These are phyloP conservation scores for Melanotaenia nigrans DNA, from an alignment of 2,797 vertebrate genomes.

Conservation along the genomic window DNA sequence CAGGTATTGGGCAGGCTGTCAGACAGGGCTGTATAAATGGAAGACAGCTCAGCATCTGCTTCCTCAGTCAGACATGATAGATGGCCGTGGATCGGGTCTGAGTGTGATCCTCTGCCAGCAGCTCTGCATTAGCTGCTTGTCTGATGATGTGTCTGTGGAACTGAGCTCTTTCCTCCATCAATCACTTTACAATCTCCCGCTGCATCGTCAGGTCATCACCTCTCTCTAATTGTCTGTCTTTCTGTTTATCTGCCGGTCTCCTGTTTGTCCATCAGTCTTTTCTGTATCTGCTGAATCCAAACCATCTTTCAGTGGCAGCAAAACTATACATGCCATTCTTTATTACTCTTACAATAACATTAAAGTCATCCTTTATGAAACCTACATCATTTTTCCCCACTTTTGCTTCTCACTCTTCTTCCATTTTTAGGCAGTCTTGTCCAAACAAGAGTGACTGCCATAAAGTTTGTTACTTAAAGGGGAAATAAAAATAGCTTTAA, in stretches of 20 bases:
- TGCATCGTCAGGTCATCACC: conserved; percentile 44
- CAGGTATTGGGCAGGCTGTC: conserved; percentile 33
- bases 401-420: neutral
- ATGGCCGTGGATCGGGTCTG: conserved; percentile 30
- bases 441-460: conserved; percentile 20
- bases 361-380: neutral
- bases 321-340: neutral
- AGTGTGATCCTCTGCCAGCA: conserved; percentile 45
- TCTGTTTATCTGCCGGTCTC: conserved; percentile 27
- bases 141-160: conserved; percentile 55
- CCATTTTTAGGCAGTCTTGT: conserved; percentile 4
- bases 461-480: conserved; percentile 25
- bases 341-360: conserved; percentile 8
- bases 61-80: conserved; percentile 49
- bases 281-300: conserved; percentile 10
- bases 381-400: neutral
- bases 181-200: conserved; percentile 47
- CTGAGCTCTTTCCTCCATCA: conserved; percentile 50
- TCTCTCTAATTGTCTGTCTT: conserved; percentile 48
- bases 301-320: conserved; percentile 17
- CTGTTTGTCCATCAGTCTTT: conserved; percentile 31
- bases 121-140: conserved; percentile 59
- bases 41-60: conserved; percentile 58
- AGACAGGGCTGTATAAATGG: conserved; percentile 36
- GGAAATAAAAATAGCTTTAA: conserved; percentile 36